Evolutionary conservation across 1,140 invertebrate species (phyloP), one percentile per base, ranked within the genome.

Genomic region (Lepeophtheirus salmonis): DNA sequence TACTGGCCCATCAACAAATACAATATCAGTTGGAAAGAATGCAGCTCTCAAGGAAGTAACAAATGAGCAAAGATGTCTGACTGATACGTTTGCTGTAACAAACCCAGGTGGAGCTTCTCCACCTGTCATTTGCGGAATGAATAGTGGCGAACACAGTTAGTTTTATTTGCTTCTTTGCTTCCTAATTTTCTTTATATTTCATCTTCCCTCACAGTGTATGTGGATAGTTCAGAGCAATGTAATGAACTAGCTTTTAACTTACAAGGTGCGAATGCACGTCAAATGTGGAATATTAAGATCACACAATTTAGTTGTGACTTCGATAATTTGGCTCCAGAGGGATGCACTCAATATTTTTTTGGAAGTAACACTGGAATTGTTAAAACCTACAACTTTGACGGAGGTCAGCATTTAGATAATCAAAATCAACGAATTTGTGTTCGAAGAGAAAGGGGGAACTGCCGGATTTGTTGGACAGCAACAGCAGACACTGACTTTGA

Each of bases 301-400:
- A 60, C 49, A 2, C 49, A 60, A 18, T 60, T 18, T 51, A 13
- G 10, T 2, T 60, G 57, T 21, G 48, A 60, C 22, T 50, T 2
- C 21, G 23, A 50, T 17, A 60, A 51, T 22, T 24, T 50, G 67
- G 67, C 67, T 54, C 67, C 67, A 2, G 64, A 65, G 48, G 67
- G 67, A 22, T 68, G 67, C 54, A 67, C 66, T 24, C 67, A 68
- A 60, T 68, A 67, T 56, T 68, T 60, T 56, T 51, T 64, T 12
- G 63, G 63, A 1, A 64, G 20, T 17, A 60, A 60, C 23, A 62
- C 55, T 16, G 67, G 67, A 1, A 60, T 60, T 1, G 61, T 68
- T 1, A 65, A 67, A 58, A 66, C 65, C 6, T 68, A 67, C 60
- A 68, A 68, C 60, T 68, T 62, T 62, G 65, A 67, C 24, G 66